Conservation (phyloP, 2,113 vertebrate species). For the Myocastor coypus region DNA sequence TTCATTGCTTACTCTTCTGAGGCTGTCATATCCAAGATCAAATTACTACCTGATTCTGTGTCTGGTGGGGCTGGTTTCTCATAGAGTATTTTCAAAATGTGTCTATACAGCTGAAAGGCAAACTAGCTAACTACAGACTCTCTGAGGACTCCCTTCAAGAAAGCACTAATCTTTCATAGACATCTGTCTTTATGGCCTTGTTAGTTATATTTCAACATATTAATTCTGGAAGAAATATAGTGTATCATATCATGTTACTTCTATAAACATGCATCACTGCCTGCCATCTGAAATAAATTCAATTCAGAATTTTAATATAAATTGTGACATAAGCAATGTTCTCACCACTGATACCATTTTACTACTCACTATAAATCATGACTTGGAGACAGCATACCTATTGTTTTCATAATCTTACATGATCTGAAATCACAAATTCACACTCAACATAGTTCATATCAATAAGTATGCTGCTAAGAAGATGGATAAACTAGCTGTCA, state of each 20-base stretch:
- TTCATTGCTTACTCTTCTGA: neutral
- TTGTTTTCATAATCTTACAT: neutral
- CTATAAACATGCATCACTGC: neutral
- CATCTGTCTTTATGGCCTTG: neutral
- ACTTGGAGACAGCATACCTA: neutral
- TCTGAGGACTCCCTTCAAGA: neutral
- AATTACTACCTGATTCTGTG: rapidly evolving
- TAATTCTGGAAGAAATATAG: neutral
- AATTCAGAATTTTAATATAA: neutral
- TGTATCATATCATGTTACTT: neutral
- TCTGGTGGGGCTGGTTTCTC: neutral
- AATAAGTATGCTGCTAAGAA: neutral
- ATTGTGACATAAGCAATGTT: neutral
- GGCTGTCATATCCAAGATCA: neutral
- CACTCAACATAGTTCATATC: neutral
- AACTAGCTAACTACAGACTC: neutral
- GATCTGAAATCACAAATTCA: neutral
- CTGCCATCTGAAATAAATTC: neutral
- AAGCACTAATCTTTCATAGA: neutral
- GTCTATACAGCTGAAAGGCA: neutral
- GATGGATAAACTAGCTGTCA: neutral
- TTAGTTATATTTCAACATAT: neutral
- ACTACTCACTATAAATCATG: neutral
- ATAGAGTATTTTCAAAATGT: neutral
- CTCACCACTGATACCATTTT: neutral